phyloP scores from a whole-genome alignment of 2,113 vertebrate species.

The Odontesthes bonariensis region DNA sequence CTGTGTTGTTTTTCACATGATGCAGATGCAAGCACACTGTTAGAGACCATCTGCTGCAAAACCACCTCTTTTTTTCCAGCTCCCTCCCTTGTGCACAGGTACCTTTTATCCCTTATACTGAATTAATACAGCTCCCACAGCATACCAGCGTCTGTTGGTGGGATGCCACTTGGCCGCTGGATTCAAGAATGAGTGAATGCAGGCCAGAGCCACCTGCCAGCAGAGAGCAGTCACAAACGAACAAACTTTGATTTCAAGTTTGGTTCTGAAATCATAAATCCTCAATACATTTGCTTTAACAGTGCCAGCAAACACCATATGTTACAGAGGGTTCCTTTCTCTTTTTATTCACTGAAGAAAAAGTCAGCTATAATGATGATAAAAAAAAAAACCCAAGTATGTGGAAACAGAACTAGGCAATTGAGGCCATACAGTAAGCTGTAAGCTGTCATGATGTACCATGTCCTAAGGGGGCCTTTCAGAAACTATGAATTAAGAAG shows the following conservation, averaged over 20 bases:
- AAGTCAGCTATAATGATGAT: conserved; percentile 14
- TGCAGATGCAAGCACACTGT: conserved; percentile 33
- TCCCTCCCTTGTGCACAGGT: conserved; percentile 50
- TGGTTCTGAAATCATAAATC: conserved; percentile 19
- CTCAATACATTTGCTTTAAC: conserved; percentile 46
- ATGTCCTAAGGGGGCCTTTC: conserved; percentile 4
- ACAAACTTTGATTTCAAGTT: conserved; percentile 48
- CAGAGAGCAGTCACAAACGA: conserved; percentile 24
- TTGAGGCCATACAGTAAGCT: not conserved
- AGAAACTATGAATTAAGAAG: conserved; percentile 8
- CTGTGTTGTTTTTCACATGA: conserved; percentile 25
- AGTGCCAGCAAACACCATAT: conserved; percentile 65
- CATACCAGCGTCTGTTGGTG: conserved; percentile 39
- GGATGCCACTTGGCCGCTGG: conserved; percentile 52
- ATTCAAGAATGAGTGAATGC: conserved; percentile 43
- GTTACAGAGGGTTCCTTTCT: conserved; percentile 16
- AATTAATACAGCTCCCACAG: conserved; percentile 50
- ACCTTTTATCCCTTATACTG: conserved; percentile 53
- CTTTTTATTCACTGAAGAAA: conserved; percentile 17
- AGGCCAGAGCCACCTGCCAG: conserved; percentile 36
- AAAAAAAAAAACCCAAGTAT: not conserved
- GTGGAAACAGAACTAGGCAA: not conserved
- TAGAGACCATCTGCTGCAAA: conserved; percentile 63
- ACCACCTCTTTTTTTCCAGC: conserved; percentile 21
- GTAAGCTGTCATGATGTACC: not conserved